phyloP scores from a whole-genome alignment of 2,888 invertebrate genomes.

The Pogonocherus hispidulus region DNA sequence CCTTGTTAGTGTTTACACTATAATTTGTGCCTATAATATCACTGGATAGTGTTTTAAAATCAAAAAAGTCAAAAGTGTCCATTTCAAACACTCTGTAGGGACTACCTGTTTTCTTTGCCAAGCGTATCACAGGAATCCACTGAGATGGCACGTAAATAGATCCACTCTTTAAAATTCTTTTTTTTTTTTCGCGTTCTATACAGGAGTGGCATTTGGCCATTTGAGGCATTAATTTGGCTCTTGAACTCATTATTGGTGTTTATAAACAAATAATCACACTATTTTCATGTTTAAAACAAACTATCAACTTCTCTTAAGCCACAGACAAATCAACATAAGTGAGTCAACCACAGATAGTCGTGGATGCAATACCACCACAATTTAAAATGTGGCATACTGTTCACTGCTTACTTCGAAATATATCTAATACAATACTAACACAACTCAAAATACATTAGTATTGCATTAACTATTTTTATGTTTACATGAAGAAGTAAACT shows the following conservation, averaged over 20 bases:
- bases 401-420: neutral
- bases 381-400: neutral
- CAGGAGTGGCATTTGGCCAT: too few relatives aligned
- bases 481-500: conserved; percentile 2
- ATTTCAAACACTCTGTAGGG: conserved; percentile 18
- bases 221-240: too few relatives aligned
- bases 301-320: conserved; percentile 3
- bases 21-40: conserved; percentile 7
- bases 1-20: neutral
- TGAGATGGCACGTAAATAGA: conserved; percentile 11
- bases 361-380: neutral
- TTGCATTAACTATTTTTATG: neutral
- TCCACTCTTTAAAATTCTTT: neutral
- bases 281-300: neutral
- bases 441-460: neutral
- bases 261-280: neutral
- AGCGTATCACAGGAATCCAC: conserved; percentile 14
- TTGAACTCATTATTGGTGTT: too few relatives aligned
- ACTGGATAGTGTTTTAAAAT: conserved; percentile 7
- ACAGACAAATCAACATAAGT: conserved; percentile 1
- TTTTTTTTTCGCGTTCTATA: conserved; percentile 14
- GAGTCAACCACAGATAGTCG: neutral
- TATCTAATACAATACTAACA: neutral
- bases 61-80: conserved; percentile 6
- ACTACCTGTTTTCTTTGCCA: conserved; percentile 14